Evolutionary conservation across 2,797 vertebrate species (phyloP).

Genomic region (Acrocephalus scirpaceus): DNA sequence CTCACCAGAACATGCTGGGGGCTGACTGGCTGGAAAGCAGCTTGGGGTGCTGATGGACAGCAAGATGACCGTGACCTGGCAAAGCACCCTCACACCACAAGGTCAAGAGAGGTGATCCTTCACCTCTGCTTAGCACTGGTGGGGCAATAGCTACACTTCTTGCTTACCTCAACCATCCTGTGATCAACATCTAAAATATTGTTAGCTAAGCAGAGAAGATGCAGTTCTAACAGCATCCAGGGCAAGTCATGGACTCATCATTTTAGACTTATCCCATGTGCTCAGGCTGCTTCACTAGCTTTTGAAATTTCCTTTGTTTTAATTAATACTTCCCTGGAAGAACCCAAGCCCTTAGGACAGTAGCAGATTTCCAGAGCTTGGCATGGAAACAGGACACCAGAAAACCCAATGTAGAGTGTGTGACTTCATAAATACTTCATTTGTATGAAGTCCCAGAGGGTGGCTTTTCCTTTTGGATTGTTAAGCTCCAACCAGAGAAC

Average conservation of each 20-base stretch:
- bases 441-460: not conserved
- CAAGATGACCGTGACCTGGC: not conserved
- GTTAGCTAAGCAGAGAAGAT: not conserved
- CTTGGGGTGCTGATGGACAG: not conserved
- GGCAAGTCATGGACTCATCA: fast-evolving
- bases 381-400: not conserved
- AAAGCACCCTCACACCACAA: not conserved
- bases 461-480: not conserved
- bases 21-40: not conserved
- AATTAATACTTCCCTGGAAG: not conserved
- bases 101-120: fast-evolving
- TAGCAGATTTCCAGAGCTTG: not conserved
- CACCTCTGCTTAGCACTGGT: not conserved
- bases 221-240: not conserved
- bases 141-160: not conserved
- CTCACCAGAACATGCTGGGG: not conserved
- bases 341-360: not conserved
- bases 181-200: not conserved
- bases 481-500: not conserved
- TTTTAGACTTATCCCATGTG: not conserved
- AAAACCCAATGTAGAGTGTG: not conserved
- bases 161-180: not conserved
- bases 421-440: not conserved
- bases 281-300: not conserved
- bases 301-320: not conserved